Conservation (phyloP, 2,113 vertebrate species). For the Trematocara variabile region DNA sequence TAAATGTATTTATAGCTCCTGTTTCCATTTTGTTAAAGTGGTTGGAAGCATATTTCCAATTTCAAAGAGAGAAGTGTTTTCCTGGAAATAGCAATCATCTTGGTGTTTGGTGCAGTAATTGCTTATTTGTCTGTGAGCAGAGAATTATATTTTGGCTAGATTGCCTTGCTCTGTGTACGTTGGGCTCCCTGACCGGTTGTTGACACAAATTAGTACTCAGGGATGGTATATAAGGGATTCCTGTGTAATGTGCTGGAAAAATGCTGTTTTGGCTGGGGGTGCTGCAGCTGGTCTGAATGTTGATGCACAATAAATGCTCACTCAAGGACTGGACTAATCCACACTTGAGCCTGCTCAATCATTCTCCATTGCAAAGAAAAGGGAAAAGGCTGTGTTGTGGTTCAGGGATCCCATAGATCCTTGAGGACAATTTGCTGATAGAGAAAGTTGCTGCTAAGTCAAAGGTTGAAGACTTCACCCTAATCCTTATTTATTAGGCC, state of each 20-base stretch:
- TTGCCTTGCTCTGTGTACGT: neutral
- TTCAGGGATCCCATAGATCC: neutral
- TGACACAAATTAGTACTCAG: neutral
- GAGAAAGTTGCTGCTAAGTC: neutral
- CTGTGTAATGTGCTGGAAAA: neutral
- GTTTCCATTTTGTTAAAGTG: neutral
- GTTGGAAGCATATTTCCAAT: neutral
- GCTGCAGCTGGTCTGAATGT: neutral
- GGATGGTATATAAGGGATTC: neutral
- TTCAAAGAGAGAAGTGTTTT: neutral
- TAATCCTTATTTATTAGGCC: neutral
- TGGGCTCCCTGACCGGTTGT: neutral
- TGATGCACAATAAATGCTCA: conserved; percentile 4
- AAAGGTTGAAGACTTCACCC: neutral
- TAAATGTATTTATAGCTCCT: neutral
- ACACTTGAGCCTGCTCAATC: neutral
- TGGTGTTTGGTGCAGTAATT: neutral
- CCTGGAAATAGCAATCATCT: neutral
- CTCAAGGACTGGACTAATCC: neutral
- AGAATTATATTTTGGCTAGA: neutral
- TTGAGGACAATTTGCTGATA: neutral
- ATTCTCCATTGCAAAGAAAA: neutral
- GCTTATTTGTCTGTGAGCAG: neutral
- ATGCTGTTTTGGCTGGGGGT: neutral
- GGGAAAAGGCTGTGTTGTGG: neutral